A percentile compares a stretch with the other conserved stretches of the same genome.
These are phyloP conservation scores for Lathronympha strigana DNA, from an alignment of 2,888 invertebrate species.

Conservation along the genomic window DNA sequence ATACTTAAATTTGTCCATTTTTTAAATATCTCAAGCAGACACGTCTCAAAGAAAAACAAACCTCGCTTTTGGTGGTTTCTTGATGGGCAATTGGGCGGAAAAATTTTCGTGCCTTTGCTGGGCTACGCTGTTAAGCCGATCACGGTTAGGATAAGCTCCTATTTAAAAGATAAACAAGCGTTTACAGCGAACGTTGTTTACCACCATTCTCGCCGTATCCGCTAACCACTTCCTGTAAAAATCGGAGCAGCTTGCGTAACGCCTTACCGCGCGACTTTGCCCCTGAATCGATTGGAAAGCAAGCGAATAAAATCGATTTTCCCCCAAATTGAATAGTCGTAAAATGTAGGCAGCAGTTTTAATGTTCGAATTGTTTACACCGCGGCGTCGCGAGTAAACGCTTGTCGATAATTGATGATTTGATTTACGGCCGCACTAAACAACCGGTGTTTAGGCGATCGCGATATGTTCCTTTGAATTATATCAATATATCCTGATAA, in stretches of 20 bases:
- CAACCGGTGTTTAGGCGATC: conserved; percentile 81
- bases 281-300: conserved; percentile 73
- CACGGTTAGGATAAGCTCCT: conserved; percentile 25
- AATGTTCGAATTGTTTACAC: conserved; percentile 81
- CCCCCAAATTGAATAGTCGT: conserved; percentile 81
- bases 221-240: conserved; percentile 78
- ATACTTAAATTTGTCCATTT: no score
- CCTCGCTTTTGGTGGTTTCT: neutral
- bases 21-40: neutral
- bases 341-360: conserved; percentile 78
- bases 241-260: conserved; percentile 53
- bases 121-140: conserved; percentile 25
- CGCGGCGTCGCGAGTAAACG: conserved; percentile 83
- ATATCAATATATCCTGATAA: conserved; percentile 45
- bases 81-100: neutral
- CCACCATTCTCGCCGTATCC: conserved; percentile 64
- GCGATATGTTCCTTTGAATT: conserved; percentile 72
- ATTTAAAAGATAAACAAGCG: conserved; percentile 52
- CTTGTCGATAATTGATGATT: conserved; percentile 84
- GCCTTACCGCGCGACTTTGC: conserved; percentile 69
- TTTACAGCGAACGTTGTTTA: conserved; percentile 61
- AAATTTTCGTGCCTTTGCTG: no score
- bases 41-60: neutral
- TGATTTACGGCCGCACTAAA: conserved; percentile 84
- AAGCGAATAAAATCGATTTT: conserved; percentile 84